phyloP scores from a whole-genome alignment of 2,797 vertebrate species.

The Lepus townsendii region DNA sequence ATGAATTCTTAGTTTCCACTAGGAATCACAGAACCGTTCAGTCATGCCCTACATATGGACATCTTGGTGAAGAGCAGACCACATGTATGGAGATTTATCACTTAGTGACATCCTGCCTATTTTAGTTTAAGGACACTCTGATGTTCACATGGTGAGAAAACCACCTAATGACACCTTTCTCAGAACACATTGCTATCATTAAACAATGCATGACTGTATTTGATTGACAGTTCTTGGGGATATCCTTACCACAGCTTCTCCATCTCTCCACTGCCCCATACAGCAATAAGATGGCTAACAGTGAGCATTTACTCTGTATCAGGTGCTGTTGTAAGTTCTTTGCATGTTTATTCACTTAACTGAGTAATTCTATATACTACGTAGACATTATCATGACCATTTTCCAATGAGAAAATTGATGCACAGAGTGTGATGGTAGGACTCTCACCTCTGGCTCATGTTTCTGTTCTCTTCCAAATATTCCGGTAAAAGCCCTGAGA shows the following conservation, averaged over 20 bases:
- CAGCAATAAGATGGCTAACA: neutral
- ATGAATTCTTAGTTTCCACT: neutral
- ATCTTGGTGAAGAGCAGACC: too few species aligned
- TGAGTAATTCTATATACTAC: neutral
- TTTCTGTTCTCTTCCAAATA: neutral
- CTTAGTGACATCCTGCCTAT: too few species aligned
- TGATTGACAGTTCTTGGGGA: neutral
- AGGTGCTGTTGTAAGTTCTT: neutral
- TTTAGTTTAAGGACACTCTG: too few species aligned
- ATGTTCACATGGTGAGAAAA: too few species aligned
- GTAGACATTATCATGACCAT: neutral
- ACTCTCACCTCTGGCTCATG: neutral
- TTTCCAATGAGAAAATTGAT: neutral
- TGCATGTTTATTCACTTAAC: neutral
- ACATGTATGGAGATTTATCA: too few species aligned
- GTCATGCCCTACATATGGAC: too few species aligned
- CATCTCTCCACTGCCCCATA: too few species aligned
- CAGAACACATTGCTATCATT: too few species aligned
- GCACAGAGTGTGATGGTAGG: neutral
- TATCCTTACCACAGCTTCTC: neutral
- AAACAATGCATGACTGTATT: neutral
- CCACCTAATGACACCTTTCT: too few species aligned
- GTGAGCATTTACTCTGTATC: neutral
- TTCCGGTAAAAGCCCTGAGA: neutral
- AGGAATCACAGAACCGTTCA: neutral